A percentile compares a stretch with the other conserved stretches of the same genome.
Evolutionary conservation across 2,797 vertebrate species (phyloP).

Genomic region (Champsocephalus esox): DNA sequence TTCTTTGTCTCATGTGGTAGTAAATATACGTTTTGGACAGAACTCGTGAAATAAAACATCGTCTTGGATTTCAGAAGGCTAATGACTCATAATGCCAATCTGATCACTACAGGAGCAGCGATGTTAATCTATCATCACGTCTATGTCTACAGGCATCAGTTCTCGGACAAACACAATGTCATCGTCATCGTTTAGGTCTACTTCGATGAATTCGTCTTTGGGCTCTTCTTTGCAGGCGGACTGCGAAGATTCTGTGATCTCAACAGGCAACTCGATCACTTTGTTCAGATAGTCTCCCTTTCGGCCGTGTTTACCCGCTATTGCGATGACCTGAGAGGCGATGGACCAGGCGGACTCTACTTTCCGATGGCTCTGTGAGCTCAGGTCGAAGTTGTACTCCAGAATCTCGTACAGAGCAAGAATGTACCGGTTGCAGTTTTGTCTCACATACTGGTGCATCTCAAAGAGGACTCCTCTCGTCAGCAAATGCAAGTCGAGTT

Average conservation of each 20-base stretch:
- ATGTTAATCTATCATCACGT: slow-evolving; percentile 31
- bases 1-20: no score
- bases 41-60: no score
- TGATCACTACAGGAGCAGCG: no score
- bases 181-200: background rate
- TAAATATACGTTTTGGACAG: no score
- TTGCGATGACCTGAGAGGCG: slow-evolving; percentile 48
- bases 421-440: slow-evolving; percentile 32
- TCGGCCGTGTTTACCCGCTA: slow-evolving; percentile 20
- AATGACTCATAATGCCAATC: no score
- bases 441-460: slow-evolving; percentile 47
- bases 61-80: no score
- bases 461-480: slow-evolving; percentile 50
- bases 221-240: slow-evolving; percentile 50
- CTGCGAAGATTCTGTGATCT: background rate
- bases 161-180: slow-evolving; percentile 50
- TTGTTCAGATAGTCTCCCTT: slow-evolving; percentile 32
- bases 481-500: slow-evolving; percentile 34
- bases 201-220: background rate
- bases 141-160: slow-evolving; percentile 59
- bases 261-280: slow-evolving; percentile 50
- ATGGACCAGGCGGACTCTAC: slow-evolving; percentile 59
- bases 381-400: slow-evolving; percentile 63
- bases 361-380: slow-evolving; percentile 39
- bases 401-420: slow-evolving; percentile 55